These are phyloP conservation scores for Mactromeris polynyma DNA, from an alignment of 2,888 invertebrate species.

Conservation along the genomic window DNA sequence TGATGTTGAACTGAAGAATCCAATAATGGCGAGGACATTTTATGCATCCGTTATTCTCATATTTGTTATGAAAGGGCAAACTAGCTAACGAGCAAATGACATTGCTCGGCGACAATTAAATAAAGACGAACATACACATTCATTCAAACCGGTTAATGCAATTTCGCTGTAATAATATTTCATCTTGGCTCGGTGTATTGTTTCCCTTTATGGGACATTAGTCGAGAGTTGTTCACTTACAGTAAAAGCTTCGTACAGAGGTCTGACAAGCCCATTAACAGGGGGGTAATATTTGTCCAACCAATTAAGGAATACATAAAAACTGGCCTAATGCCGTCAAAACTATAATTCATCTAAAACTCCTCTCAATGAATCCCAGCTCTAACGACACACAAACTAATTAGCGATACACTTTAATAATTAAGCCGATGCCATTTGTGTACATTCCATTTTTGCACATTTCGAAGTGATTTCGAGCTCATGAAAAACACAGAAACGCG, in stretches of 20 bases:
- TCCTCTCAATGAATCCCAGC: neutral
- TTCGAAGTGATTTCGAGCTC: neutral
- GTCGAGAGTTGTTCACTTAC: constrained; percentile 39
- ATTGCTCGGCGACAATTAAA: constrained; percentile 56
- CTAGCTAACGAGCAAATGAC: constrained; percentile 40
- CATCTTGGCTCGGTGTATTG: constrained; percentile 45
- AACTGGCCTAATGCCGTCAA: constrained; percentile 20
- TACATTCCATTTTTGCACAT: neutral
- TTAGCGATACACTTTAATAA: constrained; percentile 22
- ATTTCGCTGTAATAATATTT: constrained; percentile 63
- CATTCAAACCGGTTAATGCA: constrained; percentile 65
- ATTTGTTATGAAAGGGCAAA: constrained; percentile 48
- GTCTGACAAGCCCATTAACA: constrained; percentile 20
- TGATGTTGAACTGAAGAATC: neutral
- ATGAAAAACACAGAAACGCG: constrained; percentile 1
- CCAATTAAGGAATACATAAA: constrained; percentile 14
- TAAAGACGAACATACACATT: constrained; percentile 51
- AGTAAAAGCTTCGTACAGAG: constrained; percentile 42
- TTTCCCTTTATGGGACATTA: constrained; percentile 38
- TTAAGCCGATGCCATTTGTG: constrained; percentile 12
- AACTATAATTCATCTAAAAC: neutral
- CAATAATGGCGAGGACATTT: constrained; percentile 38
- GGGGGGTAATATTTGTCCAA: neutral
- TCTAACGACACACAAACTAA: constrained; percentile 3
- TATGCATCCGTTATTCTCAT: constrained; percentile 30